phyloP scores from a whole-genome alignment of 2,797 vertebrate genomes.

The Craterocephalus amniculus region DNA sequence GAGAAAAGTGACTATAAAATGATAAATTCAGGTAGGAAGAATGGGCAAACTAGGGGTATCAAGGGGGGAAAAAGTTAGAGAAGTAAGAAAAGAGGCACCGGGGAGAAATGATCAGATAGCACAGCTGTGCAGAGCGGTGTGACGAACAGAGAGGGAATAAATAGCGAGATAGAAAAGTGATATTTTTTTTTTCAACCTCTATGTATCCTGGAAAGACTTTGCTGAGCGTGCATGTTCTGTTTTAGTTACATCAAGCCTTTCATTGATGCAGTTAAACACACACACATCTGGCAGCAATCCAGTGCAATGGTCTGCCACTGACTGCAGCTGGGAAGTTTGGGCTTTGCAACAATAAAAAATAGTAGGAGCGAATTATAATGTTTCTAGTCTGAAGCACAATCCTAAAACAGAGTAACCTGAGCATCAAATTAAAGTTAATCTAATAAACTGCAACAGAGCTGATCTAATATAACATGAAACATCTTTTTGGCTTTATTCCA shows the following conservation, averaged over 20 bases:
- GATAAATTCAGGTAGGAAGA: slow-evolving; percentile 14
- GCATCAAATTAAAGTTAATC: background rate
- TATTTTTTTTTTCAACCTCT: slow-evolving; percentile 41
- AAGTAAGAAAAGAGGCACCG: slow-evolving; percentile 12
- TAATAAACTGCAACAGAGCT: background rate
- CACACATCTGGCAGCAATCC: slow-evolving; percentile 61
- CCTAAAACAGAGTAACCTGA: slow-evolving; percentile 1
- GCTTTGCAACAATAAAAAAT: slow-evolving; percentile 22
- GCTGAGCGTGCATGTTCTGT: slow-evolving; percentile 62
- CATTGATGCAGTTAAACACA: slow-evolving; percentile 52
- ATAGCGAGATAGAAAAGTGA: slow-evolving; percentile 28
- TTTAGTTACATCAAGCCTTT: slow-evolving; percentile 33
- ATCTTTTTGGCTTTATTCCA: too few relatives aligned
- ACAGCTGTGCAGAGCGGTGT: slow-evolving; percentile 28
- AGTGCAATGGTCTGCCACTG: slow-evolving; percentile 8
- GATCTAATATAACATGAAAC: background rate
- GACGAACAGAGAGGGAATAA: slow-evolving; percentile 5
- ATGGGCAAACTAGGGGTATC: background rate
- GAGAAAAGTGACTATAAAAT: slow-evolving; percentile 5
- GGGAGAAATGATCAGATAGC: slow-evolving; percentile 21
- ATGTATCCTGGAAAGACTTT: slow-evolving; percentile 31
- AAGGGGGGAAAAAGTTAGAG: background rate
- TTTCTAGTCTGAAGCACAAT: background rate
- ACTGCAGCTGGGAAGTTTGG: slow-evolving; percentile 1
- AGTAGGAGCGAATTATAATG: slow-evolving; percentile 7